Base-by-base conservation (phyloP, 1,140 invertebrate genomes). In the Kradibia gibbosae region DNA sequence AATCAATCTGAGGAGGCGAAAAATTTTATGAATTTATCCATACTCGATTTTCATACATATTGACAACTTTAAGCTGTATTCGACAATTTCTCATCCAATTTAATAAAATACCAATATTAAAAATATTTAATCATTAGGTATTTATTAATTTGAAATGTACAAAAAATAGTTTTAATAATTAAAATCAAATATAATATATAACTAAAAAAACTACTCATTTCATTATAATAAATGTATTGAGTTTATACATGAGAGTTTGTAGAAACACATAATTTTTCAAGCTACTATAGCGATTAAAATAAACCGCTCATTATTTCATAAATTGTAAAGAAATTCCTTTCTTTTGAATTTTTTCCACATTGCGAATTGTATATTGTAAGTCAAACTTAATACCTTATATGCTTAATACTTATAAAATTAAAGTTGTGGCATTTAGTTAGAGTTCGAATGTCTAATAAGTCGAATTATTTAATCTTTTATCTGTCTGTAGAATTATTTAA, bases 101-200 rank as follows among this genome's bases (percentile, higher is more conserved):
- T 65, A 42, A 20, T 65, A 28, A 34, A 50, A 65, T 77, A 25
- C 42, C 57, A n/a, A 3, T 48, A 22, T 48, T 10, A 77, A 48
- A 48, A 65, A 65, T 45, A 42, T 60, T 17, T 31, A 65, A 77
- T 77, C 57, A 77, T 22, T 45, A 3, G n/a, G 55, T n/a, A 70
- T n/a, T 70, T 20, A 13, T 45, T 42, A 36, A 45, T 71, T 60
- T 60, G 7, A 10, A 71, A 4, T 11, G 22, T 2, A 34, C 39
- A 13, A 71, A 42, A 39, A 42, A 8, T n/a, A 67, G 25, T 55
- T 55, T 55, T 11, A n/a, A 55, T 55, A n/a, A n/a, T n/a, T 5
- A 55, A 55, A 1, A n/a, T n/a, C n/a, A n/a, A n/a, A n/a, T n/a
- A n/a, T n/a, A n/a, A n/a, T n/a, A n/a, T n/a, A n/a, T n/a, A n/a